Evolutionary conservation across 1,140 invertebrate genomes (phyloP), one percentile per base, ranked within the genome.

Genomic region (Diuraphis noxia): DNA sequence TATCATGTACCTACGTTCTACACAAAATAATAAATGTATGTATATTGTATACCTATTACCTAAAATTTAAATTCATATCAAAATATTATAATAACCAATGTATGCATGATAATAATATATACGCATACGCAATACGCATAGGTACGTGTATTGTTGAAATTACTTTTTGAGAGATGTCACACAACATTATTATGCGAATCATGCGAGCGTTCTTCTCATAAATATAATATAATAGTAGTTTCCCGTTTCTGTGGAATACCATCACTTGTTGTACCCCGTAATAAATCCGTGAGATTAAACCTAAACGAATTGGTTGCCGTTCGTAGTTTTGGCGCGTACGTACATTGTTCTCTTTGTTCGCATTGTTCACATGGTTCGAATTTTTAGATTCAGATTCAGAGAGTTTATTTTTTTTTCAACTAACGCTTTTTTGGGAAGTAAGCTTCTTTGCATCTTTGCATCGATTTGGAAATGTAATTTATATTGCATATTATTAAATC

Each of bases 101-200:
- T 19, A 49, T 21, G 19, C 6, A 21, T 49, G 23, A 49, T 49
- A 49, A 49, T 49, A 49, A 46, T 46, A 21, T 49, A 49, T 49
- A 49, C 19, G 19, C 46, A 49, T 49, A 49, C 19, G 19, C 46
- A 21, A 23, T 79, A 40, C 23, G 8, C 9, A 38, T 81, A 41
- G 30, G 40, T n/a, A n/a, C 17, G 82, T 49, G 84, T 86, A 17
- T 86, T 86, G 43, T 86, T 49, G 43, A 86, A 86, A 86, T 86
- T 86, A 86, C 17, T 86, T 49, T 86, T 86, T 36, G 84, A 56
- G 46, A 87, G 17, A 40, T 81, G 10, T 63, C 30, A 63, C 56
- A 63, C 4, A 63, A 13, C 30, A 63, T 63, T 63, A 38, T 56
- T 56, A 87, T 36, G 25, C 49, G 17, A 38, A 56, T 34, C 34